Percentiles rank a stretch among this genome's conserved stretches.
These are phyloP conservation scores for Hemiprocne comata DNA, from an alignment of 2,113 vertebrate genomes.

Conservation along the genomic window DNA sequence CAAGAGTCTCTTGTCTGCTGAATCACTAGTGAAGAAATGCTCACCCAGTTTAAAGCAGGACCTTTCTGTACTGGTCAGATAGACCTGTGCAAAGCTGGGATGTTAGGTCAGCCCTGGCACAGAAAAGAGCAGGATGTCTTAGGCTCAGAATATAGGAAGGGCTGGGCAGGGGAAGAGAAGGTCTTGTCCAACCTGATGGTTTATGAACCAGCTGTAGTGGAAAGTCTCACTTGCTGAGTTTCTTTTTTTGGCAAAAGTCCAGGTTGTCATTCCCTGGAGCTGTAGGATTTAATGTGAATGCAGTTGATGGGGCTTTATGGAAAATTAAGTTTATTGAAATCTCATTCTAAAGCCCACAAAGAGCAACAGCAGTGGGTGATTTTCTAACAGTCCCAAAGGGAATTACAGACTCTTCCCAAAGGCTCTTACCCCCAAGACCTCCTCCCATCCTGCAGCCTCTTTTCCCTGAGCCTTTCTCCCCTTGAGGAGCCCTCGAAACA, in stretches of 20 bases:
- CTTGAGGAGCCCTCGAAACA: background rate
- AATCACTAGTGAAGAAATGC: background rate
- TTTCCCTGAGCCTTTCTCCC: background rate
- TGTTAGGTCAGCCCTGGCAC: background rate
- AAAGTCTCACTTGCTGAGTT: background rate
- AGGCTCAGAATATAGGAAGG: background rate
- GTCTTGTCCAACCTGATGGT: background rate
- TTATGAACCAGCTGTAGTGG: background rate
- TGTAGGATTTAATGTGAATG: background rate
- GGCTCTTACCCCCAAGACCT: background rate
- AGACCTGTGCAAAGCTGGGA: background rate
- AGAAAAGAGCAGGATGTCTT: background rate
- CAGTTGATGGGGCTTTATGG: background rate
- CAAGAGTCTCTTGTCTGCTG: background rate
- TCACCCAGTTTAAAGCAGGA: background rate
- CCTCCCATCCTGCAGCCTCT: background rate
- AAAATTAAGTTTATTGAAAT: constrained; percentile 9
- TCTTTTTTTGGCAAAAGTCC: background rate
- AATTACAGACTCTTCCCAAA: background rate
- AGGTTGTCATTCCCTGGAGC: background rate
- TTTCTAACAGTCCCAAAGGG: background rate
- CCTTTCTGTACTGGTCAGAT: background rate
- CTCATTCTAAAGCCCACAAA: background rate
- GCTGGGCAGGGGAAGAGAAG: background rate
- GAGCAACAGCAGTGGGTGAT: background rate